Percentiles rank a stretch among this genome's conserved stretches.
phyloP scores from a whole-genome alignment of 2,888 invertebrate species.

The Branchinecta sandiegonensis region DNA sequence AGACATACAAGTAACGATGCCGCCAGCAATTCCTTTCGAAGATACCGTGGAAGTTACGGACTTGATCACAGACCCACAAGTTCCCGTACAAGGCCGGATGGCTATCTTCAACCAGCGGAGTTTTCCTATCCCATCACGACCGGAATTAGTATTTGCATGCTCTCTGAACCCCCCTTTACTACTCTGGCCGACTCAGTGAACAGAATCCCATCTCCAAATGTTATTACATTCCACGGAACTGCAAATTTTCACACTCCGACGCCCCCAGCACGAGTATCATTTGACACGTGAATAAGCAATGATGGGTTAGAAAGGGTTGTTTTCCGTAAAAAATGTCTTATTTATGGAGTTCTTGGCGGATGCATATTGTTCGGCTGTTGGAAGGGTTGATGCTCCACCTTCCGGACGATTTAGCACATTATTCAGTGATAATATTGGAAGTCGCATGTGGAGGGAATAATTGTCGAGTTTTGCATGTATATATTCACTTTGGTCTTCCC shows the following conservation, averaged over 20 bases:
- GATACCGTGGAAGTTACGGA: no score
- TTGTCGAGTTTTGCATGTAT: no score
- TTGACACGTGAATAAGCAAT: constrained; percentile 12
- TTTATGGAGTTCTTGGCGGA: constrained; percentile 14
- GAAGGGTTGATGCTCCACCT: constrained; percentile 9
- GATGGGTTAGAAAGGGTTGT: constrained; percentile 7
- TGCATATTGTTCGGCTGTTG: background rate
- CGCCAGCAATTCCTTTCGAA: no score
- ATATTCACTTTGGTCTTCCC: no score
- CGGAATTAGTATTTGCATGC: constrained; percentile 2
- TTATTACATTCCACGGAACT: constrained; percentile 13
- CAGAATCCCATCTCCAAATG: constrained; percentile 12
- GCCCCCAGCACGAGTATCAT: constrained; percentile 9
- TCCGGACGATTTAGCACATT: background rate
- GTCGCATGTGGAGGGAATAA: no score
- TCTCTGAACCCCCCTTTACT: constrained; percentile 9
- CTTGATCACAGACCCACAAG: no score
- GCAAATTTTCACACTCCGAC: constrained; percentile 1
- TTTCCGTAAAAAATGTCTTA: constrained; percentile 16
- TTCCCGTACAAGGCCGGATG: no score
- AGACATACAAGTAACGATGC: no score
- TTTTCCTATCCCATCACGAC: no score
- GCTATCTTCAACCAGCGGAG: no score
- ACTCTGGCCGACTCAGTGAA: background rate
- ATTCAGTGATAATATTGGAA: no score